Base-by-base conservation (phyloP, 2,113 vertebrate genomes). In the Montifringilla adamsi region DNA sequence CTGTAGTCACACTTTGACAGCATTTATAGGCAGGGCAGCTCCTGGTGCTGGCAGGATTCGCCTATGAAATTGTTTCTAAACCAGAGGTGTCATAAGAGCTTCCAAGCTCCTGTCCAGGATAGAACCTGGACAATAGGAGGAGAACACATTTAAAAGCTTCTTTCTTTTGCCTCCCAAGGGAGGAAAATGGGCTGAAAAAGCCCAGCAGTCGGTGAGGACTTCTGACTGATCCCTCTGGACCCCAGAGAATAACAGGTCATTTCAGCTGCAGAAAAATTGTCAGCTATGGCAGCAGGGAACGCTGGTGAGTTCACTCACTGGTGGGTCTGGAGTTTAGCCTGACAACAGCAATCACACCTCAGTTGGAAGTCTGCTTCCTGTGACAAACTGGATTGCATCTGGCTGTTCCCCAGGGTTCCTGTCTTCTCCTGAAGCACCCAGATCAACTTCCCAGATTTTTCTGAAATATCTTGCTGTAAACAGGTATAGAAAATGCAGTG, bases 361-460 rank as follows among this genome's bases (percentile, higher is more conserved):
- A 84, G 23, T 33, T 0, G 0, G 24, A 66, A 74, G 12, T 20
- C 22, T 74, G 35, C 27, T 3, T 0, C 37, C 23, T 53, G 13
- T 41, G 63, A 43, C 26, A 59, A 63, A 39, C 22, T 56, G 8
- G 30, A 28, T 60, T 55, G 11, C 21, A 19, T 46, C 16, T 30
- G 44, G 9, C 27, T 6, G 6, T 9, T 19, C 19, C 44, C 26
- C 22, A 44, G 46, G 59, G 28, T n/a, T 62, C 28, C n/a, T 41
- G 11, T 60, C 33, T 27, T 47, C 52, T 75, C 44, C 30, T 60
- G 62, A 88, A 90, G 7, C 41, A 55, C 6, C 20, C 49, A 33
- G 30, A 52, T 3, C 1, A 2, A 24, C 13, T 47, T 67, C 9
- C 26, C 12, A 4, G 5, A 7, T 73, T 74, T 77, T 83, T 77